These are phyloP conservation scores for Disparrhopalites patrizii DNA, from an alignment of 2,888 invertebrate species.

Conservation along the genomic window DNA sequence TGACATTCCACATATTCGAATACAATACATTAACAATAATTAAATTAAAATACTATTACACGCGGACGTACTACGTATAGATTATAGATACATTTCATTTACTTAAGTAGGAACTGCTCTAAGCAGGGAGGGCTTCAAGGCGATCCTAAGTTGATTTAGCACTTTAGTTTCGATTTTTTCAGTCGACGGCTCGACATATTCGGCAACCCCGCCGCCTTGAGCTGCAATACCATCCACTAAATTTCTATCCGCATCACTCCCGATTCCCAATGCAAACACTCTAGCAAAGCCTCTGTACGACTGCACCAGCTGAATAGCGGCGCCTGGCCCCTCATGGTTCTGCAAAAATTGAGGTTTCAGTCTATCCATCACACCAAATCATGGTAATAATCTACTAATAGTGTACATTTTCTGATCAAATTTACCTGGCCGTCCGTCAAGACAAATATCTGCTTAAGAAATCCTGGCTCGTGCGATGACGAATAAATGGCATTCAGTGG, in stretches of 20 bases:
- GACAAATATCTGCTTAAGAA: constrained; percentile 7
- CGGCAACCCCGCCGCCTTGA: background rate
- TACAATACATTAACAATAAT: no score
- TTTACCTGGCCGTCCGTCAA: constrained; percentile 5
- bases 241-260: background rate
- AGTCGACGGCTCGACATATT: background rate
- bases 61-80: no score
- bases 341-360: no score
- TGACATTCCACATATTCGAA: no score
- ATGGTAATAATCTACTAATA: no score
- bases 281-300: background rate
- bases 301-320: background rate
- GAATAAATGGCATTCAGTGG: constrained; percentile 4
- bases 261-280: background rate
- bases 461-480: background rate
- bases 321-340: background rate
- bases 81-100: no score
- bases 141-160: background rate
- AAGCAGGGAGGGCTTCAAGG: background rate
- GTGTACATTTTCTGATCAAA: background rate
- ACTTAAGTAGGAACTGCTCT: background rate
- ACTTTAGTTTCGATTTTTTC: constrained; percentile 2
- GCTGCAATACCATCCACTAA: background rate
- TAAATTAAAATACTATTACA: no score
- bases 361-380: no score